These are phyloP conservation scores for Dicycla oo DNA, from an alignment of 2,888 invertebrate species.

Conservation along the genomic window DNA sequence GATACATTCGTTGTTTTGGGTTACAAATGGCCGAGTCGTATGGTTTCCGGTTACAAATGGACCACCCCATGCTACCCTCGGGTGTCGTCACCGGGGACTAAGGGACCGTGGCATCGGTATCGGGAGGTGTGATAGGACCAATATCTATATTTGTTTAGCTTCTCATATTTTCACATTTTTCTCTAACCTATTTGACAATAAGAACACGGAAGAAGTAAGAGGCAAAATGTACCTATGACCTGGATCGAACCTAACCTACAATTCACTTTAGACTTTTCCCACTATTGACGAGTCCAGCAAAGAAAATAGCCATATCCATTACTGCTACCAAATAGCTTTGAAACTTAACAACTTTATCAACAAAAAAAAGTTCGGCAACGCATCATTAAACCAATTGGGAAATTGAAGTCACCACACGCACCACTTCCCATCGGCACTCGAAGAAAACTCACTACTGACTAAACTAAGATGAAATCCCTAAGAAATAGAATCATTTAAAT, in stretches of 20 bases:
- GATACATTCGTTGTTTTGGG: slow-evolving; percentile 41
- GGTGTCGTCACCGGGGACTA: slow-evolving; percentile 42
- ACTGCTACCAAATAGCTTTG: not conserved
- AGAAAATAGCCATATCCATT: not conserved
- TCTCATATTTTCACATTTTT: not conserved
- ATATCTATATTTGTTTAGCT: slow-evolving; percentile 4
- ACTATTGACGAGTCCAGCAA: not conserved
- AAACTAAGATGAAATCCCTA: not conserved
- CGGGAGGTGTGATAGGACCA: slow-evolving; percentile 1
- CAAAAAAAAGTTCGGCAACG: not conserved
- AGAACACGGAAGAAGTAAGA: not conserved
- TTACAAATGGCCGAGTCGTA: slow-evolving; percentile 47
- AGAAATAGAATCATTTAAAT: slow-evolving; percentile 1
- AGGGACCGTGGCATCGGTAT: slow-evolving; percentile 15
- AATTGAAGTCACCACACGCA: not conserved
- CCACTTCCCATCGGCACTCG: not conserved
- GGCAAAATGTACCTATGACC: not conserved
- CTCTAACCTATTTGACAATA: too few relatives aligned
- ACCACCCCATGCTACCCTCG: slow-evolving; percentile 42
- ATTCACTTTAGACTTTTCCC: not conserved
- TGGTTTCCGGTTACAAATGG: slow-evolving; percentile 62
- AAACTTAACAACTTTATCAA: not conserved
- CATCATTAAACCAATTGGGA: not conserved
- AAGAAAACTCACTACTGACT: not conserved
- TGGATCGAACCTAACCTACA: too few relatives aligned